phyloP scores from a whole-genome alignment of 30 jellyfish, hydroid and myxozoan genomes.

The Aurelia sp. region DNA sequence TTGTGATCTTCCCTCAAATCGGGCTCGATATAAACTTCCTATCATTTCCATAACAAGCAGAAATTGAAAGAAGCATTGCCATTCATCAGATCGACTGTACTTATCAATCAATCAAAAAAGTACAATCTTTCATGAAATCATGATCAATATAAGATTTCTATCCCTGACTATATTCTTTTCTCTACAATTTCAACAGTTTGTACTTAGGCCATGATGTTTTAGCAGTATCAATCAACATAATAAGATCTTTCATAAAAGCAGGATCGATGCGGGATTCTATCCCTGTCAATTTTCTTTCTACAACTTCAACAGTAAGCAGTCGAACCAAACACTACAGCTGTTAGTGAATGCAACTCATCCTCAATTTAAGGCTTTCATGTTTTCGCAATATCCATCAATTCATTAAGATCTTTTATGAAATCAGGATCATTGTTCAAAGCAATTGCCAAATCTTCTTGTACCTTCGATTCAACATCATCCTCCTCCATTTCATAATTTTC shows the following conservation, averaged over 20 bases:
- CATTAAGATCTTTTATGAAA: conserved; percentile 41
- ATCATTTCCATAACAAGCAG: no score
- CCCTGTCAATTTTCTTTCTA: no score
- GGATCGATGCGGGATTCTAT: no score
- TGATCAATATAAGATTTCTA: no score
- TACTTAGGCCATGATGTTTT: neutral
- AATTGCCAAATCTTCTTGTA: conserved; percentile 29
- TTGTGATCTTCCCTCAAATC: no score
- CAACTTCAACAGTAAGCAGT: no score
- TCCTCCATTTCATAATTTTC: conserved; percentile 13
- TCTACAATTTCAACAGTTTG: no score
- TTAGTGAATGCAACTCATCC: no score
- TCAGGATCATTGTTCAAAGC: conserved; percentile 52
- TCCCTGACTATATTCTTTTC: no score
- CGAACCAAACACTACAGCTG: neutral
- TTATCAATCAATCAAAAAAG: conserved; percentile 29
- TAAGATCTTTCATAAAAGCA: conserved; percentile 10
- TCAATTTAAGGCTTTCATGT: neutral
- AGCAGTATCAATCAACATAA: conserved; percentile 31
- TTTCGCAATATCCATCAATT: conserved; percentile 41
- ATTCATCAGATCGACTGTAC: neutral
- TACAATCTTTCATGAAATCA: conserved; percentile 13
- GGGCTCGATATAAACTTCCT: no score
- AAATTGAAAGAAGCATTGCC: no score
- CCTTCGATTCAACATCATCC: conserved; percentile 8